Base-by-base conservation (phyloP, 2,888 invertebrate genomes). In the Silvanus unidentatus region DNA sequence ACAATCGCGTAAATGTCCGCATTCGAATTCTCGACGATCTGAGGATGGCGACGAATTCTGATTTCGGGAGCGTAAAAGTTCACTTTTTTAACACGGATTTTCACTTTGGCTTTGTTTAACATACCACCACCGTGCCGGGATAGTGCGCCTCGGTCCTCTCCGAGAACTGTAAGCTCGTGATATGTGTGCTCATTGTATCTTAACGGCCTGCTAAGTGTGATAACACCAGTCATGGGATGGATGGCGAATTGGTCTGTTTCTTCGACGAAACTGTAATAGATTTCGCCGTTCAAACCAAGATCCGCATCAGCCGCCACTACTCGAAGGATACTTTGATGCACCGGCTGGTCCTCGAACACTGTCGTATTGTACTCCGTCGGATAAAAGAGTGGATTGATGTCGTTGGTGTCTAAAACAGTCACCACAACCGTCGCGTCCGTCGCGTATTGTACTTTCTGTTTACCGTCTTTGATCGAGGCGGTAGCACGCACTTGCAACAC, bases 231-330 rank as follows among this genome's bases (percentile, higher is more conserved):
- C 43, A 92, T 89, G 1, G 96, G 94, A 71, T 98, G 94, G 45
- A 99, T 84, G 28, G 92, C 87, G 69, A 97, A 98, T 60, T 83
- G 84, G 63, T 88, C 86, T 36, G 86, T 89, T 46, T 81, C 78
- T 57, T 88, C 84, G 40, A 81, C 76, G 62, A 98, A 84, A 69
- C 92, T 94, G 74, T 96, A 98, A 74, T 97, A 97, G 59, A 98
- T 91, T 75, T 97, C 94, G 1, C 96, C 95, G 71, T 98, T 98
- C 59, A 92, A 78, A 2, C 97, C 98, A 28, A 91, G 76, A 71
- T 99, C 98, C 2, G 98, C 96, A 73, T 99, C 98, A 64, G 93
- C 94, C 0, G 97, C 98, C 28, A 82, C 75, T 40, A 91, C 88
- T 63, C 78, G 81, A 29, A 86, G 73, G 46, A 95, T 80, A 68